Conservation (phyloP, 2,797 vertebrate species). For the Sphaeramia orbicularis region DNA sequence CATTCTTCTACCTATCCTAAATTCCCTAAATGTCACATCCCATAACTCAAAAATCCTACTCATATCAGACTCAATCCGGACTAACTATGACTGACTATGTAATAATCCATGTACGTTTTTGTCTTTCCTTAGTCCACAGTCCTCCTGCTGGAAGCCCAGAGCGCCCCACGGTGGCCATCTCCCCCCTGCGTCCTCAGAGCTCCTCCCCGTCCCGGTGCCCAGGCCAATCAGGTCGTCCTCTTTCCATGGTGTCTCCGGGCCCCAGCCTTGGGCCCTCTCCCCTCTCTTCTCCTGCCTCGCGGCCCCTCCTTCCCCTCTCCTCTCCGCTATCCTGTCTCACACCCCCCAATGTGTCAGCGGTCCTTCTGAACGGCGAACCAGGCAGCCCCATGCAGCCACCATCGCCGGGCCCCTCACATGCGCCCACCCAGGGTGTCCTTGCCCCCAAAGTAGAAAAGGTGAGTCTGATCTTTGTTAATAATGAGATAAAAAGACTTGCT, state of each 20-base stretch:
- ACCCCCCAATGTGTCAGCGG: slow-evolving; percentile 90
- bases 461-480: slow-evolving; percentile 44
- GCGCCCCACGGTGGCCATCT: slow-evolving; percentile 89
- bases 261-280: slow-evolving; percentile 85
- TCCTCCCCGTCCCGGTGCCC: slow-evolving; percentile 92
- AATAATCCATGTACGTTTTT: slow-evolving; percentile 26
- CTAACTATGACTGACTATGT: no score
- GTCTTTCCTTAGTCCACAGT: slow-evolving; percentile 81
- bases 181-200: slow-evolving; percentile 90
- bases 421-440: slow-evolving; percentile 66
- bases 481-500: no score
- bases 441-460: slow-evolving; percentile 93
- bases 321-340: slow-evolving; percentile 93
- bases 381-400: slow-evolving; percentile 74
- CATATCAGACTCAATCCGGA: no score
- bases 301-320: slow-evolving; percentile 89
- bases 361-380: slow-evolving; percentile 85
- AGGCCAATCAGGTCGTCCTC: slow-evolving; percentile 86
- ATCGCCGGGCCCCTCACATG: slow-evolving; percentile 76
- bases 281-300: slow-evolving; percentile 77
- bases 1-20: no score
- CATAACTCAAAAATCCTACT: no score
- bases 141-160: slow-evolving; percentile 88
- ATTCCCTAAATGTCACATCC: no score
- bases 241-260: slow-evolving; percentile 88